Evolutionary conservation across 2,888 invertebrate genomes (phyloP).

Genomic region (Phania funesta): DNA sequence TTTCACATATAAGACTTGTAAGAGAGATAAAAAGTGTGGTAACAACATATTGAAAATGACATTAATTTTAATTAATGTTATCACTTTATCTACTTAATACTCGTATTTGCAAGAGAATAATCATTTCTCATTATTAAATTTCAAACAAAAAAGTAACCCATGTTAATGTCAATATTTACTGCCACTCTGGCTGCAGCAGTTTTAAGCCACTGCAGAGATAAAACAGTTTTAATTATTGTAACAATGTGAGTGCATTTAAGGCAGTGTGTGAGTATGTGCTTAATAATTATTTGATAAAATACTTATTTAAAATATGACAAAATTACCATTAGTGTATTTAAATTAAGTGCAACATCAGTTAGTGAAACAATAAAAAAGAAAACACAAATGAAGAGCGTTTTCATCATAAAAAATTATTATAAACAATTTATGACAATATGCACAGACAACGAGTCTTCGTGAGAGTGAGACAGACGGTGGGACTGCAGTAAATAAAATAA

Average conservation of each 20-base stretch:
- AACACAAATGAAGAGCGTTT: no score
- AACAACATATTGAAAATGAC: slow-evolving; percentile 21
- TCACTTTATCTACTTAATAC: slow-evolving; percentile 14
- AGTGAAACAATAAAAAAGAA: background rate
- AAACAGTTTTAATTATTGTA: slow-evolving; percentile 27
- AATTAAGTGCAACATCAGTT: slow-evolving; percentile 24
- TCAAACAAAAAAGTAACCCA: background rate
- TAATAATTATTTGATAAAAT: slow-evolving; percentile 44
- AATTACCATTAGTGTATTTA: slow-evolving; percentile 40
- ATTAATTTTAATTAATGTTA: slow-evolving; percentile 50
- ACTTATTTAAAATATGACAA: slow-evolving; percentile 54
- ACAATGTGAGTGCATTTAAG: background rate
- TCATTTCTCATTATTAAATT: background rate
- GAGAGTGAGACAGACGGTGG: background rate
- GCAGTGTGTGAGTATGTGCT: background rate
- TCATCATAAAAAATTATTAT: slow-evolving; percentile 11
- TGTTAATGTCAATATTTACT: slow-evolving; percentile 15
- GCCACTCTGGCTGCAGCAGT: background rate
- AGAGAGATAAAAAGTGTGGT: background rate
- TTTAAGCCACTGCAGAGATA: slow-evolving; percentile 13
- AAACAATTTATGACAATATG: slow-evolving; percentile 4
- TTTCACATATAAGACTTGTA: background rate
- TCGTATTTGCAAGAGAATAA: slow-evolving; percentile 16
- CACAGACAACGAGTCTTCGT: background rate
- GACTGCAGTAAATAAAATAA: background rate